Percentiles rank a stretch among this genome's conserved stretches.
phyloP scores from a whole-genome alignment of 2,113 vertebrate genomes.

The Takifugu bimaculatus region DNA sequence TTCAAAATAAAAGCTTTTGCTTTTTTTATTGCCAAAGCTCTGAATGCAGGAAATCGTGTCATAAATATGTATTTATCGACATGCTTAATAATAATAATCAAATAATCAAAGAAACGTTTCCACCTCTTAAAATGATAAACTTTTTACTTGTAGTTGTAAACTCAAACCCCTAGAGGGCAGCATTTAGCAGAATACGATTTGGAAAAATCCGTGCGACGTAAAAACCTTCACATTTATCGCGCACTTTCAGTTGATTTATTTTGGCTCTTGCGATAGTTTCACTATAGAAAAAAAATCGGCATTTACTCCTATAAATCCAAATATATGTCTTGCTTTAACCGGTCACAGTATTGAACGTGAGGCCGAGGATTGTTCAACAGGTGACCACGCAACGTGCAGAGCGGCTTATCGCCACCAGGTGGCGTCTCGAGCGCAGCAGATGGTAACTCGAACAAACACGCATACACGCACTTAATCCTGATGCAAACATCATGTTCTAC shows the following conservation, averaged over 20 bases:
- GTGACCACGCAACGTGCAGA: constrained; percentile 23
- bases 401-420: constrained; percentile 22
- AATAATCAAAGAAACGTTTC: no score
- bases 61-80: no score
- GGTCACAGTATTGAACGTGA: neutral
- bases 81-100: no score
- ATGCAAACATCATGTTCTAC: neutral
- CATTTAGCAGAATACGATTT: neutral
- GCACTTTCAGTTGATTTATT: no score
- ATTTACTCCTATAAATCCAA: no score
- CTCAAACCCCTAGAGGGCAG: neutral
- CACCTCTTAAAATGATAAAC: neutral
- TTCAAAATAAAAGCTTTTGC: neutral
- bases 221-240: no score
- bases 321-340: no score
- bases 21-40: neutral
- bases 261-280: no score
- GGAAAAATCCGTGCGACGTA: no score
- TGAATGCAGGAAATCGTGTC: no score
- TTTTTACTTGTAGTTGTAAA: constrained; percentile 9
- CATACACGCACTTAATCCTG: constrained; percentile 11
- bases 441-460: constrained; percentile 39
- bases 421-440: constrained; percentile 43
- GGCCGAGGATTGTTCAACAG: constrained; percentile 44
- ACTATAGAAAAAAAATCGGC: no score